phyloP scores from a whole-genome alignment of 2,113 vertebrate species.

The Cricetomys ansorgei region DNA sequence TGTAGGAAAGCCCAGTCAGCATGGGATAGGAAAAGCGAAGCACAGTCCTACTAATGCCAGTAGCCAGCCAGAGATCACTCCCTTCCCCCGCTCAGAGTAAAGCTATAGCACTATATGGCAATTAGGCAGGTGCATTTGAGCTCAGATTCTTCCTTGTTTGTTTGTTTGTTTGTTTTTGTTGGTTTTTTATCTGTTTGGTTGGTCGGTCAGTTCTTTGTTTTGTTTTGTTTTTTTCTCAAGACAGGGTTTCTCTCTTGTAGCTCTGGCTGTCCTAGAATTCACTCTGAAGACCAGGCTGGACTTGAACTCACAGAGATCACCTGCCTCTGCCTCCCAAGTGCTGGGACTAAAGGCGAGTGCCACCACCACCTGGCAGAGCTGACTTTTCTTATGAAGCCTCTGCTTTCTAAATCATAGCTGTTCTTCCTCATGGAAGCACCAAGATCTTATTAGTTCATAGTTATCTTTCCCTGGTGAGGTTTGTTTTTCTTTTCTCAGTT shows the following conservation, averaged over 20 bases:
- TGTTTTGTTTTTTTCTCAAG: too few species aligned
- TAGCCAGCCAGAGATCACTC: neutral
- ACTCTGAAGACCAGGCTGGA: too few species aligned
- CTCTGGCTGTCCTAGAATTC: too few species aligned
- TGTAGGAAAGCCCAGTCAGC: neutral
- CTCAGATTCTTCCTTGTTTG: constrained; percentile 20
- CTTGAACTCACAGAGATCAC: too few species aligned
- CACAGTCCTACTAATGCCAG: neutral
- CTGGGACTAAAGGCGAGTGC: too few species aligned
- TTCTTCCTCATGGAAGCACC: neutral
- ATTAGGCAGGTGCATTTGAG: neutral
- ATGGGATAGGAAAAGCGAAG: neutral
- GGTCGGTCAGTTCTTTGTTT: too few species aligned
- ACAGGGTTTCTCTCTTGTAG: too few species aligned
- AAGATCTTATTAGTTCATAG: neutral
- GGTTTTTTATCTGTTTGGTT: too few species aligned
- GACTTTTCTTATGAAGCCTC: neutral
- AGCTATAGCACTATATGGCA: neutral
- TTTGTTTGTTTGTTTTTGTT: too few species aligned
- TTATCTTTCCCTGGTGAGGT: neutral
- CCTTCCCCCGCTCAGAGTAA: neutral
- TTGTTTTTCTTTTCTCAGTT: neutral
- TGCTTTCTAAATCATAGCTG: neutral
- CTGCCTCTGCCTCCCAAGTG: too few species aligned
- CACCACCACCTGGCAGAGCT: too few species aligned